Evolutionary conservation across 2,113 vertebrate genomes (phyloP), one percentile per base, ranked within the genome.

Genomic region (Grallaria varia): DNA sequence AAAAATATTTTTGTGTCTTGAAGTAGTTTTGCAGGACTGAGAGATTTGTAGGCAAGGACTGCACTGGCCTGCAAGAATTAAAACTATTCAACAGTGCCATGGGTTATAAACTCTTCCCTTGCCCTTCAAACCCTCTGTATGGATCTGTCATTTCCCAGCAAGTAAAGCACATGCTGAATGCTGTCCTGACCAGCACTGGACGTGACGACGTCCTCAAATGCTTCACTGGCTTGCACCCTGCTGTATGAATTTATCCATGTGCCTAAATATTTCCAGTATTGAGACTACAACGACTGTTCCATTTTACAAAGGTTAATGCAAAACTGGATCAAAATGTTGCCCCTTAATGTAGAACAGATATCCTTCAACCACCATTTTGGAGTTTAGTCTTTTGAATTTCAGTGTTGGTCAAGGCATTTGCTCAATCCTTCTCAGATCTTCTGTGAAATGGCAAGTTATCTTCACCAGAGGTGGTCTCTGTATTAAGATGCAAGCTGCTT

Each of bases 401-500:
- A 20, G 66, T 42, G 8, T 37, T 28, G 14, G 18, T 58, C 87
- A 30, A 68, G 64, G 56, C 37, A 72, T 60, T 87, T 68, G 8
- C 28, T 95, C 66, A 39, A 2, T 37, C 14, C 7, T 53, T 59
- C 42, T 69, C 45, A 45, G n/a, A 42, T 68, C 40, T 90, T 28
- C 71, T 1, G 0, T 64, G 69, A 82, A 82, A 74, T 58, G 44
- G n/a, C n/a, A n/a, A n/a, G n/a, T 53, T 86, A 68, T 64, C 93
- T 89, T 64, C 25, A 75, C 73, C 37, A 50, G 73, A 84, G 60
- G 31, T 94, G n/a, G 56, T 91, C 52, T 81, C 69, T 64, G 10
- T 84, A 87, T 93, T 87, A 82, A 94, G 78, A 94, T 66, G 18
- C 76, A 92, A 86, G 79, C 42, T 92, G 40, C 49, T 82, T 94